Percentiles rank a stretch among this genome's conserved stretches.
Evolutionary conservation across 1,140 invertebrate species (phyloP).

Genomic region (Conus betulinus): DNA sequence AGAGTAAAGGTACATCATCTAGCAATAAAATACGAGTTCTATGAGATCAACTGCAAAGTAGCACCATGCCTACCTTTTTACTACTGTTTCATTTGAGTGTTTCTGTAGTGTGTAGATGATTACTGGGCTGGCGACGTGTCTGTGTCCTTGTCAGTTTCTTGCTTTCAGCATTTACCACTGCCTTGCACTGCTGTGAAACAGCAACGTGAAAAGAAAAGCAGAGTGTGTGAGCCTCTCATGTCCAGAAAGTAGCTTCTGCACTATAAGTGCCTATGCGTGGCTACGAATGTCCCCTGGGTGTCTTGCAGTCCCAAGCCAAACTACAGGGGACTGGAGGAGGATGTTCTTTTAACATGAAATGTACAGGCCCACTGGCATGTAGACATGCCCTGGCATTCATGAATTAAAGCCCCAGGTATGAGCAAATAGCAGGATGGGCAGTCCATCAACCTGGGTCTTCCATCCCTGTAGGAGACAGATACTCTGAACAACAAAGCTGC

Average conservation of each 20-base stretch:
- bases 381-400: not conserved
- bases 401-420: not conserved
- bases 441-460: too few relatives aligned
- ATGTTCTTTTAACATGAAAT: not conserved
- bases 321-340: conserved; percentile 13
- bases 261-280: conserved; percentile 31
- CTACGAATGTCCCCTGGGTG: conserved; percentile 28
- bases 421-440: not conserved
- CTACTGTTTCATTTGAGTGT: too few relatives aligned
- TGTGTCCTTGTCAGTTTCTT: conserved; percentile 28
- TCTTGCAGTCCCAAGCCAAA: conserved; percentile 14
- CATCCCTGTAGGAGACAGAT: too few relatives aligned
- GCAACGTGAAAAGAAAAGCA: not conserved
- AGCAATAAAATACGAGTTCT: too few relatives aligned
- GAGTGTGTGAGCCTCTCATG: not conserved
- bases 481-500: too few relatives aligned
- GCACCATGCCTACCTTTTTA: too few relatives aligned
- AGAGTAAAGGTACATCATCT: too few relatives aligned
- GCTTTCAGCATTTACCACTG: conserved; percentile 33
- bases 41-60: too few relatives aligned
- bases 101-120: not conserved
- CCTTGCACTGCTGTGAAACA: not conserved
- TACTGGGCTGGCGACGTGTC: conserved; percentile 25
- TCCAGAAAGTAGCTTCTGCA: conserved; percentile 38
- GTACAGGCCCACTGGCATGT: not conserved